These are phyloP conservation scores for Rallus crepitans DNA, from an alignment of 2,797 vertebrate genomes.

Conservation along the genomic window DNA sequence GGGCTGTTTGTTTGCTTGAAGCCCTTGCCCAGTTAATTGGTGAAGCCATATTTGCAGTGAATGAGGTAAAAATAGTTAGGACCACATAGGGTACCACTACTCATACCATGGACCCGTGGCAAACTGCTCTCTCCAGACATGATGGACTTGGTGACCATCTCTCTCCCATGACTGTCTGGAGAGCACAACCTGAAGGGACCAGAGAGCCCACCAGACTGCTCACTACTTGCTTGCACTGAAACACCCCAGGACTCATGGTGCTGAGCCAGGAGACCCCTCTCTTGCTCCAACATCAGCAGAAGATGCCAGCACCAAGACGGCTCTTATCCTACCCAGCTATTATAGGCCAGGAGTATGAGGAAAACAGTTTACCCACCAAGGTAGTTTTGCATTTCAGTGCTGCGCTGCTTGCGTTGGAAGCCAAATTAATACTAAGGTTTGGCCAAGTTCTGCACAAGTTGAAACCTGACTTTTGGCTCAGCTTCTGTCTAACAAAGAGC, in stretches of 20 bases:
- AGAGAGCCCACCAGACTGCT: background rate
- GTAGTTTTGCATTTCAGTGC: background rate
- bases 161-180: background rate
- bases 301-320: background rate
- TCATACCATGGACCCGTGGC: background rate
- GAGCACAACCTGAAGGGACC: background rate
- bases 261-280: background rate
- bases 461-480: constrained; percentile 9
- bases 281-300: accelerated
- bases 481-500: background rate
- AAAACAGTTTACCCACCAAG: background rate
- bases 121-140: background rate
- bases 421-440: constrained; percentile 6
- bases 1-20: background rate
- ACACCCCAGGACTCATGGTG: background rate
- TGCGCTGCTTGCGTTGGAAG: background rate
- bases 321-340: background rate
- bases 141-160: background rate
- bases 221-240: background rate
- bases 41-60: background rate
- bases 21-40: background rate
- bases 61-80: background rate
- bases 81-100: background rate
- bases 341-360: background rate
- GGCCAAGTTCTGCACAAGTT: background rate